Conservation (phyloP, 2,888 invertebrate genomes). For the Halictus quadricinctus region DNA sequence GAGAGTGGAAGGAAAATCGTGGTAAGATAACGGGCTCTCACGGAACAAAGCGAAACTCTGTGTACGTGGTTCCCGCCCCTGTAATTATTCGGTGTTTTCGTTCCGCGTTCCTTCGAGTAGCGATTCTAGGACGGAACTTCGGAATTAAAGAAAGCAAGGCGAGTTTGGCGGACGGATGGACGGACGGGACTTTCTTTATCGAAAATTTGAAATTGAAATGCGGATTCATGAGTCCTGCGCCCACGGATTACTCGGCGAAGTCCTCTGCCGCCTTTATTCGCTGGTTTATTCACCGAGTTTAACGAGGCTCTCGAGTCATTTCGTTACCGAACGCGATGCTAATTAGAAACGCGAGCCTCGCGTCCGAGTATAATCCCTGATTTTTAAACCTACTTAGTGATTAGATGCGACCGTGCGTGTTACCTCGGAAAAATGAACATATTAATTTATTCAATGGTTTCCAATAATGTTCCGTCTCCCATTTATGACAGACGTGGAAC, state of each 20-base stretch:
- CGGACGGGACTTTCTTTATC: neutral
- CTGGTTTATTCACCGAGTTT: conserved; percentile 9
- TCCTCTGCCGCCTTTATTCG: conserved; percentile 1
- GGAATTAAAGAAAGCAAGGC: neutral
- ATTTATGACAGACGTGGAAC: no score
- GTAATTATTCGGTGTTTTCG: conserved; percentile 12
- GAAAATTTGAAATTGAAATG: conserved; percentile 30
- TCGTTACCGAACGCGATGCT: conserved; percentile 21
- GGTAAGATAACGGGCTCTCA: neutral
- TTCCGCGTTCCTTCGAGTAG: neutral
- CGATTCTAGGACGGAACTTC: neutral
- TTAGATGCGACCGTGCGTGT: neutral
- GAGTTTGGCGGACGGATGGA: neutral
- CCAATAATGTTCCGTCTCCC: no score
- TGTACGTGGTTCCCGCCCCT: neutral
- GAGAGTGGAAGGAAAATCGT: neutral
- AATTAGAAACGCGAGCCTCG: conserved; percentile 13
- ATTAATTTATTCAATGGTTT: no score
- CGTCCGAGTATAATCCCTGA: neutral
- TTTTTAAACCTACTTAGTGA: neutral
- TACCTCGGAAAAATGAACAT: no score
- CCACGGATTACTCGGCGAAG: conserved; percentile 15
- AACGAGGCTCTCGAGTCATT: conserved; percentile 27
- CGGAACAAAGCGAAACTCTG: neutral
- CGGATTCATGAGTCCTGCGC: conserved; percentile 13